These are phyloP conservation scores for Sigmodon hispidus DNA, from an alignment of 2,113 vertebrate genomes.

Conservation along the genomic window DNA sequence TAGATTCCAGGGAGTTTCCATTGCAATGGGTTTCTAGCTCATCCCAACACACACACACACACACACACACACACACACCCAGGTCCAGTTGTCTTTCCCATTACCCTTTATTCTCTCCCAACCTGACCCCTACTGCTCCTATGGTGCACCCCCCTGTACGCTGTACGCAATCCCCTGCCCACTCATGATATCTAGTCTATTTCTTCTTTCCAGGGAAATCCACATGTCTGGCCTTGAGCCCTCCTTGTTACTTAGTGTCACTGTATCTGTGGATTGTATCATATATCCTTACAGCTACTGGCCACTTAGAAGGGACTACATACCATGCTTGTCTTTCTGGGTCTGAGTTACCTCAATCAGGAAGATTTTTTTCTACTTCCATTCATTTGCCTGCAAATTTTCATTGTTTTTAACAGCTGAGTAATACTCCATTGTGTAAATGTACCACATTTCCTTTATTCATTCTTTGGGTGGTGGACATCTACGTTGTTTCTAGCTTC, in stretches of 20 bases:
- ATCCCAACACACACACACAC: too few species aligned
- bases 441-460: neutral
- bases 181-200: neutral
- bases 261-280: neutral
- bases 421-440: neutral
- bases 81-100: neutral
- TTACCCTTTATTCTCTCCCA: neutral
- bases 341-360: neutral
- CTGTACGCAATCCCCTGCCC: neutral
- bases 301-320: neutral
- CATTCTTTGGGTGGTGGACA: neutral
- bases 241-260: neutral
- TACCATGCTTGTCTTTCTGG: neutral
- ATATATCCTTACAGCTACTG: neutral
- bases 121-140: neutral
- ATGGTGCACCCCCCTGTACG: too few species aligned
- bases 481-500: neutral
- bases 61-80: too few species aligned
- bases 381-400: neutral
- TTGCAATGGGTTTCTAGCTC: neutral
- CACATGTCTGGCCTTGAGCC: too few species aligned
- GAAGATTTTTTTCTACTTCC: neutral
- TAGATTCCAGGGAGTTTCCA: neutral
- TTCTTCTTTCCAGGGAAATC: neutral
- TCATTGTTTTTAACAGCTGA: neutral